These are phyloP conservation scores for Pyrocoelia pectoralis DNA, from an alignment of 2,888 invertebrate species.

Conservation along the genomic window DNA sequence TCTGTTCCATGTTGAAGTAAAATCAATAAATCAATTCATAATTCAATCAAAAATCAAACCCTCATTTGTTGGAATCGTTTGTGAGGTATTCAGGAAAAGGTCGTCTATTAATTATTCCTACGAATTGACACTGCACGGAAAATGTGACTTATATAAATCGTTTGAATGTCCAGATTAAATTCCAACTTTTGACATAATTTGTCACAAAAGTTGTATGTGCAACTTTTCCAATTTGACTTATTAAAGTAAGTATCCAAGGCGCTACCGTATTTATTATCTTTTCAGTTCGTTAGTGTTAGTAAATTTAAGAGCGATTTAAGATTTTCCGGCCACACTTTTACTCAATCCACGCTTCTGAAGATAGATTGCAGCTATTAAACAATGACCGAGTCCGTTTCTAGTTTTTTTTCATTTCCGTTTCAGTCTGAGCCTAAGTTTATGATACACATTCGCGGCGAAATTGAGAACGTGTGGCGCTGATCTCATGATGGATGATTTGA, in stretches of 20 bases:
- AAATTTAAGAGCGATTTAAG: slow-evolving; percentile 28
- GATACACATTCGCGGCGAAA: slow-evolving; percentile 49
- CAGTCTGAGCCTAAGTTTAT: slow-evolving; percentile 32
- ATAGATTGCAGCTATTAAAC: slow-evolving; percentile 39
- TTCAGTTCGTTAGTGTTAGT: neutral
- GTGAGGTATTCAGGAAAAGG: slow-evolving; percentile 23
- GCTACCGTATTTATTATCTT: neutral
- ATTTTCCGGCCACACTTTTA: slow-evolving; percentile 30
- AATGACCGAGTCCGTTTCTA: slow-evolving; percentile 36
- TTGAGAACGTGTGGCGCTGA: slow-evolving; percentile 56
- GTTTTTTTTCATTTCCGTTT: slow-evolving; percentile 36
- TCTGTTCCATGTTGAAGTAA: slow-evolving; percentile 12
- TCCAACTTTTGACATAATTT: slow-evolving; percentile 10
- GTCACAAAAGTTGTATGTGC: slow-evolving; percentile 4
- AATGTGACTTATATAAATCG: slow-evolving; percentile 19
- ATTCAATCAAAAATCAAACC: slow-evolving; percentile 22
- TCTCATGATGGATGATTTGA: slow-evolving; percentile 61
- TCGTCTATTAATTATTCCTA: slow-evolving; percentile 23
- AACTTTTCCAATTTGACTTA: neutral
- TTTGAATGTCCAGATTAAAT: slow-evolving; percentile 13
- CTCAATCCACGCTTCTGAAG: slow-evolving; percentile 35
- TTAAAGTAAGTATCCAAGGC: neutral
- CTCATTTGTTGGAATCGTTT: slow-evolving; percentile 18
- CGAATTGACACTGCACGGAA: slow-evolving; percentile 11
- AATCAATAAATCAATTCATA: slow-evolving; percentile 17